Conservation (phyloP, 2,888 invertebrate genomes). For the Linnaemya tessellans region DNA sequence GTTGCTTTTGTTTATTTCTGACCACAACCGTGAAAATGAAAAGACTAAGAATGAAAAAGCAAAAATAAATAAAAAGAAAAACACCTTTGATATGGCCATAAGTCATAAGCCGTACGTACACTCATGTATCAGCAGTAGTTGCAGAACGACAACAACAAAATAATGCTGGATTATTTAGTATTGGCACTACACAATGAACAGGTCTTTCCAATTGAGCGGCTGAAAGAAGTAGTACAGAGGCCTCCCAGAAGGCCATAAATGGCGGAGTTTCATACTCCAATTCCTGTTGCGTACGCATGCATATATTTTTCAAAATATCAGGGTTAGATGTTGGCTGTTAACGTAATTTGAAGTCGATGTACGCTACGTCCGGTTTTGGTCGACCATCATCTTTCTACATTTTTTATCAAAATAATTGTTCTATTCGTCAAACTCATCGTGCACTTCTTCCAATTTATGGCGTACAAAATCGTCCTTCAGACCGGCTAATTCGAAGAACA, state of each 20-base stretch:
- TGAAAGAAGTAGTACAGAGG: background rate
- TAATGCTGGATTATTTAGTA: slow-evolving; percentile 19
- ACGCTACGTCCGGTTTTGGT: too few relatives aligned
- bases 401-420: too few relatives aligned
- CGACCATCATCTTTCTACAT: too few relatives aligned
- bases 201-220: background rate
- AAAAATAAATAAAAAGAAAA: slow-evolving; percentile 60
- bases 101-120: slow-evolving; percentile 66
- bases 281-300: too few relatives aligned
- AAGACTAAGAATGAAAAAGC: slow-evolving; percentile 37
- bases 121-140: slow-evolving; percentile 1
- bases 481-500: too few relatives aligned
- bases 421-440: too few relatives aligned
- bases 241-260: background rate
- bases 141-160: slow-evolving; percentile 27
- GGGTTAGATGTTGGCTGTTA: too few relatives aligned
- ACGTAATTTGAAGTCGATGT: too few relatives aligned
- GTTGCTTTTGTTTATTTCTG: slow-evolving; percentile 57
- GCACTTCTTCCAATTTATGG: too few relatives aligned
- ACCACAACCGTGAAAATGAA: slow-evolving; percentile 71
- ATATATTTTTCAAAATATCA: too few relatives aligned
- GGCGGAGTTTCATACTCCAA: too few relatives aligned
- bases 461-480: too few relatives aligned
- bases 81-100: slow-evolving; percentile 66
- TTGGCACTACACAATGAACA: slow-evolving; percentile 14